These are phyloP conservation scores for Euphonia xanthogaster DNA, from an alignment of 2,797 vertebrate species.

Conservation along the genomic window DNA sequence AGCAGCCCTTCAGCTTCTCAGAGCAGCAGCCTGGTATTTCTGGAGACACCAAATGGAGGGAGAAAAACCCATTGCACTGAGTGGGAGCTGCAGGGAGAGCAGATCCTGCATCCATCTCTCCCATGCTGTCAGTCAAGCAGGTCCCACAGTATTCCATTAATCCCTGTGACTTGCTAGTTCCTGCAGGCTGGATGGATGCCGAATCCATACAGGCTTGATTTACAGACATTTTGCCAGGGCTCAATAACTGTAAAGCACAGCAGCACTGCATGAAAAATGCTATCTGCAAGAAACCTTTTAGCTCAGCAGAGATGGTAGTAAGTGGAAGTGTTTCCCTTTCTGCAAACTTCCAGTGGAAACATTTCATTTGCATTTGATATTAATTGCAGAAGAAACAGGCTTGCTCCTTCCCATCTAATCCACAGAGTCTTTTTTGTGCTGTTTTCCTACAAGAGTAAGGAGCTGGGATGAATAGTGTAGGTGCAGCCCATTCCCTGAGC, in stretches of 20 bases:
- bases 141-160: neutral
- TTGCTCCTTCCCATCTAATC: neutral
- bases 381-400: constrained; percentile 20
- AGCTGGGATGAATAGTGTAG: neutral
- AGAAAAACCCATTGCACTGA: neutral
- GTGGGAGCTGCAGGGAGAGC: neutral
- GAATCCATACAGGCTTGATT: neutral
- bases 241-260: constrained; percentile 34
- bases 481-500: neutral
- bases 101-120: neutral
- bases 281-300: constrained; percentile 35
- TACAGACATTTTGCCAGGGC: constrained; percentile 33
- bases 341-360: constrained; percentile 33
- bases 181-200: neutral
- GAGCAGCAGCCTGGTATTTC: neutral
- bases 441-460: neutral
- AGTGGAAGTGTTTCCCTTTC: constrained; percentile 25
- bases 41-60: neutral
- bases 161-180: neutral
- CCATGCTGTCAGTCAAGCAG: neutral
- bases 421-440: neutral
- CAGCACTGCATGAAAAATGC: constrained; percentile 23
- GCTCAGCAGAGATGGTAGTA: constrained; percentile 39
- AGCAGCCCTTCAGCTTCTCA: neutral
- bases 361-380: constrained; percentile 41